Conservation (phyloP, 1,140 invertebrate genomes). For the Drosophila truncata region DNA sequence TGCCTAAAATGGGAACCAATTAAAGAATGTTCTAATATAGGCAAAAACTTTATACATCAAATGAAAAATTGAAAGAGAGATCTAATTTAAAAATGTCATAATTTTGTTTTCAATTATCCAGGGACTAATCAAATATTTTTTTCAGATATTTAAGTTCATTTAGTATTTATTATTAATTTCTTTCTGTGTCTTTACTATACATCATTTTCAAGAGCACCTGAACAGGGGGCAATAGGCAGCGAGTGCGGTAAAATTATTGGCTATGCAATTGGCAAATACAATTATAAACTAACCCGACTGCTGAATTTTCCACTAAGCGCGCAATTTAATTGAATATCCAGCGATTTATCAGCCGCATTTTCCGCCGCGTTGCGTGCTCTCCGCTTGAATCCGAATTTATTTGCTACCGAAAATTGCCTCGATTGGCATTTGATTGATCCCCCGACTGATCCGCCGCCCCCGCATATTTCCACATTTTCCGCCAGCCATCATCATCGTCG, state of each 20-base stretch:
- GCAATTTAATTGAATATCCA: slow-evolving; percentile 59
- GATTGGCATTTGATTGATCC: slow-evolving; percentile 66
- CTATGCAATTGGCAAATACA: slow-evolving; percentile 71
- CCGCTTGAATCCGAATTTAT: slow-evolving; percentile 38
- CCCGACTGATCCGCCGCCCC: slow-evolving; percentile 36
- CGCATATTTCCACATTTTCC: slow-evolving; percentile 16
- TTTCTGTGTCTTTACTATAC: background rate
- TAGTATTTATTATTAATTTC: background rate
- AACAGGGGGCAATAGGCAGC: background rate
- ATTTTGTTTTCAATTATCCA: too few species aligned
- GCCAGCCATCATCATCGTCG: slow-evolving; percentile 26
- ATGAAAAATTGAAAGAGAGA: too few species aligned
- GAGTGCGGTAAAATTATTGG: slow-evolving; percentile 44
- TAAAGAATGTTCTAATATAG: background rate
- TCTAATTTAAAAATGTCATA: too few species aligned
- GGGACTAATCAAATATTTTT: too few species aligned
- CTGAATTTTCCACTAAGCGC: slow-evolving; percentile 49
- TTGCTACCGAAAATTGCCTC: slow-evolving; percentile 50
- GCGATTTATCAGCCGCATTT: slow-evolving; percentile 45
- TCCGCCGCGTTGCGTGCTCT: slow-evolving; percentile 33
- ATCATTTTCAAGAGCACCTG: background rate
- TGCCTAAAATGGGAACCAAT: background rate
- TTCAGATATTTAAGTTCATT: too few species aligned
- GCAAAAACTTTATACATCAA: background rate
- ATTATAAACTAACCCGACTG: slow-evolving; percentile 59